phyloP scores from a whole-genome alignment of 2,797 vertebrate species.

The Diceros bicornis region DNA sequence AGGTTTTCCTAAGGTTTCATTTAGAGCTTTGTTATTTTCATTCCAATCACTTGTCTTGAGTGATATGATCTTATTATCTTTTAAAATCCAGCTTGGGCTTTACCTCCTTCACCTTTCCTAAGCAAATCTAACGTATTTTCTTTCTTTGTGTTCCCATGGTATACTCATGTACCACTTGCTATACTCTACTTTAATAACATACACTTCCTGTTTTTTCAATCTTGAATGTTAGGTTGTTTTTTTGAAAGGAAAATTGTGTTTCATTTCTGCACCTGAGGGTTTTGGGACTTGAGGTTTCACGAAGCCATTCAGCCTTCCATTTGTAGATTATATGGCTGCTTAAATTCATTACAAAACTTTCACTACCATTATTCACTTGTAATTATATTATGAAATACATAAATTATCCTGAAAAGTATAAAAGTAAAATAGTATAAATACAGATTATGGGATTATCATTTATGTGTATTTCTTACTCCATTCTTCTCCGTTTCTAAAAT shows the following conservation, averaged over 20 bases:
- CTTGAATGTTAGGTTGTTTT: background rate
- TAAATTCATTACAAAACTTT: background rate
- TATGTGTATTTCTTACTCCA: background rate
- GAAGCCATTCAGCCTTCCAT: background rate
- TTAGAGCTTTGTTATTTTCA: background rate
- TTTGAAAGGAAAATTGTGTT: background rate
- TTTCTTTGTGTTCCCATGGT: background rate
- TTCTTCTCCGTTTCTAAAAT: background rate
- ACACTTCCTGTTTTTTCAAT: background rate
- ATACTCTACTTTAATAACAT: background rate
- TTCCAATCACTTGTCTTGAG: background rate
- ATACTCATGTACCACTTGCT: background rate
- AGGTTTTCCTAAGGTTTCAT: background rate
- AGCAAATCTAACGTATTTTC: background rate
- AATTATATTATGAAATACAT: background rate
- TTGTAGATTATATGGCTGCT: background rate
- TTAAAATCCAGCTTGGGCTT: background rate
- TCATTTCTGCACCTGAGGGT: background rate
- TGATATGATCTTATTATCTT: background rate
- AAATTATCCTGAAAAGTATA: background rate
- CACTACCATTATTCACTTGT: background rate
- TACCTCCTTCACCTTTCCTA: background rate
- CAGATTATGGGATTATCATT: background rate
- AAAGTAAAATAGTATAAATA: background rate
- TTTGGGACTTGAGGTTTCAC: background rate